A percentile compares a stretch with the other conserved stretches of the same genome.
Evolutionary conservation across 2,797 vertebrate genomes (phyloP).

Genomic region (Sibirionetta formosa): DNA sequence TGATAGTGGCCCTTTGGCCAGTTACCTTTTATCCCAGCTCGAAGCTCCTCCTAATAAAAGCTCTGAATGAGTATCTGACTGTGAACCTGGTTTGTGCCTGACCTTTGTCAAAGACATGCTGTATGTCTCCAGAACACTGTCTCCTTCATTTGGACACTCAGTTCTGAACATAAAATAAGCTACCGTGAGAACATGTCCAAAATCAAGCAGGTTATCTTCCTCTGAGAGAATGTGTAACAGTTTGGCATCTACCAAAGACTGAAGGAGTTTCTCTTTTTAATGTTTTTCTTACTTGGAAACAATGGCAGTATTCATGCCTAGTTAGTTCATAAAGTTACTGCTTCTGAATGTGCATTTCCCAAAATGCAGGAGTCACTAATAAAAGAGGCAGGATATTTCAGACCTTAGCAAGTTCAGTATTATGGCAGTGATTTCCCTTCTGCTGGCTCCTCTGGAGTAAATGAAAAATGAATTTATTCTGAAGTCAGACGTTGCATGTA

Average conservation of each 20-base stretch:
- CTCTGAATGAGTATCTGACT: not conserved
- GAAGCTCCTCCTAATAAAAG: not conserved
- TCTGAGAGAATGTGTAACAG: not conserved
- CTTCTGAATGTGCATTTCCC: not conserved
- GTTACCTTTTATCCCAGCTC: not conserved
- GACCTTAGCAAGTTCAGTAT: not conserved
- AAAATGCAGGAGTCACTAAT: accelerated
- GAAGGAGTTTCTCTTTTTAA: not conserved
- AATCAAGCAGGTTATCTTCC: constrained; percentile 36
- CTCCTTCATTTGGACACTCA: not conserved
- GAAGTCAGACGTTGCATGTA: not conserved
- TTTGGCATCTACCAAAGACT: not conserved
- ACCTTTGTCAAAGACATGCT: not conserved
- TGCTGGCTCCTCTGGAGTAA: not conserved
- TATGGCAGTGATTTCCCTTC: not conserved
- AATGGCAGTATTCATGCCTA: constrained; percentile 24
- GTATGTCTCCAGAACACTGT: not conserved
- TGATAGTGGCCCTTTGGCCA: not conserved
- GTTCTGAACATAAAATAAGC: constrained; percentile 2
- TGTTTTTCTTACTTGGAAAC: constrained; percentile 44
- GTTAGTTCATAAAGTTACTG: not conserved
- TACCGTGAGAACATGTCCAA: constrained; percentile 16
- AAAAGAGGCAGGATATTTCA: not conserved
- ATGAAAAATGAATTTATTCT: not conserved
- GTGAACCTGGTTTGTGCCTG: not conserved